phyloP scores from a whole-genome alignment of 1,140 invertebrate genomes.

The Panonychus citri region DNA sequence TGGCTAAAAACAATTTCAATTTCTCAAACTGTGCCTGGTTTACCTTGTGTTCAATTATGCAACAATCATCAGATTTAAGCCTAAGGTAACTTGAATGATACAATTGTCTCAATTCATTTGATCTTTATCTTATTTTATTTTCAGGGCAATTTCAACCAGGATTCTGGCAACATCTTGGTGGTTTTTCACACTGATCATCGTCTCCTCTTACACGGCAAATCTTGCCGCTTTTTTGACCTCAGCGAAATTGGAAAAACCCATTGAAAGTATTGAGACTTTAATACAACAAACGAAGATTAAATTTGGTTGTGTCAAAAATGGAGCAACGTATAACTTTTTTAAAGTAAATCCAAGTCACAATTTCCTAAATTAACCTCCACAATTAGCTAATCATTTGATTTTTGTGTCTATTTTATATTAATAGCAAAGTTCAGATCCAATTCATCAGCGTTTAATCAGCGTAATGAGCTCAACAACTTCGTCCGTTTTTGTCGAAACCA shows the following conservation, averaged over 20 bases:
- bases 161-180: constrained; percentile 46
- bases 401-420: constrained; percentile 12
- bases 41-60: constrained; percentile 27
- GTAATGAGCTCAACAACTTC: constrained; percentile 47
- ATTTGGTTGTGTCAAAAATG: constrained; percentile 72
- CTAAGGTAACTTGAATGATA: constrained; percentile 13
- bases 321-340: constrained; percentile 75
- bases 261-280: constrained; percentile 80
- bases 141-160: constrained; percentile 22
- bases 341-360: constrained; percentile 57
- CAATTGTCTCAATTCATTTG: not conserved
- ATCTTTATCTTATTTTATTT: not conserved
- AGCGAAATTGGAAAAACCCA: constrained; percentile 82
- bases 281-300: constrained; percentile 89
- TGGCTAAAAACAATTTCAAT: constrained; percentile 21
- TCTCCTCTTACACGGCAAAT: constrained; percentile 53
- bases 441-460: constrained; percentile 84
- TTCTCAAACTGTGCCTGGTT: constrained; percentile 28
- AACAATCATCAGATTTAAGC: constrained; percentile 24
- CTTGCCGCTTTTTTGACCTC: constrained; percentile 84
- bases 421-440: constrained; percentile 61
- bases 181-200: constrained; percentile 95
- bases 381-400: not conserved
- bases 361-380: too few species aligned
- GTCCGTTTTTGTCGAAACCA: constrained; percentile 48